Evolutionary conservation across 1,140 invertebrate genomes (phyloP), one percentile per base, ranked within the genome.

Genomic region (Zaprionus capensis): DNA sequence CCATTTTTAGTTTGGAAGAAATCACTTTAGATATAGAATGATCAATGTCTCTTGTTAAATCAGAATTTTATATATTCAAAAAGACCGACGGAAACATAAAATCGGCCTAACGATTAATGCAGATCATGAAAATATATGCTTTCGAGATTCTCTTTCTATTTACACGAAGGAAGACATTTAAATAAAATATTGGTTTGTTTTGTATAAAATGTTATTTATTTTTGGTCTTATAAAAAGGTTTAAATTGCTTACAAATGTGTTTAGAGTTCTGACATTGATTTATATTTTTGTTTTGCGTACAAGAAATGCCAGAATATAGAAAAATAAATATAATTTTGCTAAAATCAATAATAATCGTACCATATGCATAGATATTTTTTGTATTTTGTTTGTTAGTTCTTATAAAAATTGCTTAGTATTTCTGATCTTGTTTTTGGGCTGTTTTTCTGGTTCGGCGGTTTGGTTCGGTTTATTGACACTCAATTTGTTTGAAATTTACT

Each of bases 141-240:
- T 3, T 11, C 0, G 2, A 34, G 9, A 34, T 34, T 34, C 0
- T 34, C 9, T 11, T 11, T 34, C 31, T 28, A 28, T 28, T 6
- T 28, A 28, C 26, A 28, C 26, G 26, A 28, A 28, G 24, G 24
- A 26, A 26, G 24, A 26, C 5, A 26, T 4, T 24, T 0, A 53
- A 17, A 38, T 66, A 31, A 46, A 79, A 70, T 7, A 20, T 1
- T 63, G 4, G 12, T 14, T 14, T 31, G 11, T 14, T n/a, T 87
- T 88, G 49, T 83, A 87, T 83, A 83, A 87, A 88, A 88, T 81
- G 80, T 66, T 75, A 80, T 82, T 82, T 82, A 80, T 78, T 82
- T 80, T 80, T 59, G 55, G 44, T 67, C 79, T 82, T 86, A 86
- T 86, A 87, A 87, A 88, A 87, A 69, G 4, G 65, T 77, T 77